phyloP scores from a whole-genome alignment of 1,140 invertebrate genomes.

The Sesamia nonagrioides region DNA sequence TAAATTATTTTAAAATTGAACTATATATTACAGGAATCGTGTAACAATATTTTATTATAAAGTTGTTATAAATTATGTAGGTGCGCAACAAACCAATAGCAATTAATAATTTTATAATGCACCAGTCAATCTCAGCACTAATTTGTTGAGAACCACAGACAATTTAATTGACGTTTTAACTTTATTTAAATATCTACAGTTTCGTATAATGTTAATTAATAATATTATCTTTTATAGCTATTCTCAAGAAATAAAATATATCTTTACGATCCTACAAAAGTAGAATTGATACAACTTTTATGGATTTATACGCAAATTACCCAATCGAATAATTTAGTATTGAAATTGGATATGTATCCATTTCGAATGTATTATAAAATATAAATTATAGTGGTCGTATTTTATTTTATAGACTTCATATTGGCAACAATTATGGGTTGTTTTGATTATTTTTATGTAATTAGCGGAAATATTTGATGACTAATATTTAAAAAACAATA shows the following conservation, averaged over 20 bases:
- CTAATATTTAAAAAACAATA: no score
- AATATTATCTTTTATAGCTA: conserved; percentile 41
- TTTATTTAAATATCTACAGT: conserved; percentile 42
- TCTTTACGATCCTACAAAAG: conserved; percentile 31
- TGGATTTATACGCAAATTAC: conserved; percentile 13
- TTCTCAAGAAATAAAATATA: conserved; percentile 27
- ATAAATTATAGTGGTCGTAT: conserved; percentile 29
- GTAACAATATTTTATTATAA: not conserved
- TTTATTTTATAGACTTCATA: conserved; percentile 7
- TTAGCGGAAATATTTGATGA: not conserved
- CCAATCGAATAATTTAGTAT: conserved; percentile 31
- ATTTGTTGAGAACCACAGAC: conserved; percentile 21
- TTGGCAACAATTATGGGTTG: conserved; percentile 1
- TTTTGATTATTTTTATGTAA: conserved; percentile 11
- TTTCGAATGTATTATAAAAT: conserved; percentile 32
- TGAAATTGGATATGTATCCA: conserved; percentile 40
- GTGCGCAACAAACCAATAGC: not conserved
- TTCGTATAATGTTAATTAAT: conserved; percentile 43
- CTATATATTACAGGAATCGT: no score
- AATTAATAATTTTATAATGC: not conserved
- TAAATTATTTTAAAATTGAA: no score
- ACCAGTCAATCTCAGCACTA: not conserved
- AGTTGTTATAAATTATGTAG: not conserved
- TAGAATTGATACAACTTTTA: conserved; percentile 30
- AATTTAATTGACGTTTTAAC: conserved; percentile 36